Conservation (phyloP, 2,797 vertebrate species). For the Sandelia bainsii region DNA sequence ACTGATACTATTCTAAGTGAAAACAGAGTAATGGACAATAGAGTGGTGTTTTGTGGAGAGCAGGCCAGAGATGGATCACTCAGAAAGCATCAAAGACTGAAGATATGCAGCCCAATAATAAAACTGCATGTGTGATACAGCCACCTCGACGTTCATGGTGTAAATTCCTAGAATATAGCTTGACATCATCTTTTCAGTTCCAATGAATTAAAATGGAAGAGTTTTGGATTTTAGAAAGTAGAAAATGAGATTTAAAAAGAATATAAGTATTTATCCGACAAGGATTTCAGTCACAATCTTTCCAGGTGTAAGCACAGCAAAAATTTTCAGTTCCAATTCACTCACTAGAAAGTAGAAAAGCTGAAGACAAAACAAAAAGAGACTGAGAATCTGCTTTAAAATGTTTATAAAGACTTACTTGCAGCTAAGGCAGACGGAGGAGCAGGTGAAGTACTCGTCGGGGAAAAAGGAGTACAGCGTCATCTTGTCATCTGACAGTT, state of each 20-base stretch:
- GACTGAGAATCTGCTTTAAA: not conserved
- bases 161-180: not conserved
- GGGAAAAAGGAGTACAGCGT: constrained; percentile 87
- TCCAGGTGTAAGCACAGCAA: not conserved
- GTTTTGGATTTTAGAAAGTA: not conserved
- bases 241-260: not conserved
- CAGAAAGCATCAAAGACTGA: too few relatives aligned
- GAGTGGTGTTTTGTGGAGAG: not conserved
- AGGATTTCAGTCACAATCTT: not conserved
- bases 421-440: constrained; percentile 88
- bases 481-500: constrained; percentile 85
- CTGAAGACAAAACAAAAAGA: not conserved
- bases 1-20: too few relatives aligned
- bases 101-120: too few relatives aligned
- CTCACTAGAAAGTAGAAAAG: not conserved
- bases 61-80: not conserved
- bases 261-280: not conserved
- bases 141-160: not conserved
- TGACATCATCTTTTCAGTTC: too few relatives aligned
- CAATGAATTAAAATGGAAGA: not conserved
- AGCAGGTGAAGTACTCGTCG: constrained; percentile 91
- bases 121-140: not conserved
- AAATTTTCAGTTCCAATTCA: not conserved
- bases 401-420: constrained; percentile 72
- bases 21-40: not conserved